Evolutionary conservation across 1,140 invertebrate genomes (phyloP).

Genomic region (Scaptomyza pallida): DNA sequence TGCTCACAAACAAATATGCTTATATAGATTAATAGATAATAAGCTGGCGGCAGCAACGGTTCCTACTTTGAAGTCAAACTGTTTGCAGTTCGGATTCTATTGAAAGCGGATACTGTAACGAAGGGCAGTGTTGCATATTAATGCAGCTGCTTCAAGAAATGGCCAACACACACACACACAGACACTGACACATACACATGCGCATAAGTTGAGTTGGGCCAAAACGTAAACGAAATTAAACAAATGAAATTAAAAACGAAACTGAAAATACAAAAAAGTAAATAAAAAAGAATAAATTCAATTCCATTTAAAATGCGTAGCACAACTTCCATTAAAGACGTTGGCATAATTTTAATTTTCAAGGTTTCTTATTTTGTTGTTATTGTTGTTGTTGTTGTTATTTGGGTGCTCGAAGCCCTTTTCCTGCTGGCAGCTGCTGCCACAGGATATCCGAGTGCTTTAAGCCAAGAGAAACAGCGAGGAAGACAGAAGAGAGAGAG

Average conservation of each 20-base stretch:
- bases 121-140: constrained; percentile 13
- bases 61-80: not conserved
- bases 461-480: not conserved
- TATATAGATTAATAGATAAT: too few relatives aligned
- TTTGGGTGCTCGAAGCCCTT: constrained; percentile 27
- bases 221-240: constrained; percentile 52
- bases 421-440: constrained; percentile 24
- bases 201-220: not conserved
- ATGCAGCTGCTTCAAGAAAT: constrained; percentile 9
- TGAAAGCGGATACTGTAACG: not conserved
- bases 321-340: constrained; percentile 75
- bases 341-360: constrained; percentile 71
- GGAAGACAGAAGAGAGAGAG: not conserved
- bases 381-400: too few relatives aligned
- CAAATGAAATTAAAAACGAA: constrained; percentile 42
- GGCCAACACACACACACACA: not conserved
- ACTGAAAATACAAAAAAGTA: constrained; percentile 12
- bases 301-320: constrained; percentile 52
- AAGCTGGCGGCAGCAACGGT: not conserved
- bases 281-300: constrained; percentile 29
- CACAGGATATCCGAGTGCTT: not conserved
- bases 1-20: not conserved
- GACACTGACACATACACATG: too few relatives aligned
- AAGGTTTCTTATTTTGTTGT: not conserved
- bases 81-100: constrained; percentile 3